Evolutionary conservation across 2,888 invertebrate genomes (phyloP).

Genomic region (Aleiodes alternator): DNA sequence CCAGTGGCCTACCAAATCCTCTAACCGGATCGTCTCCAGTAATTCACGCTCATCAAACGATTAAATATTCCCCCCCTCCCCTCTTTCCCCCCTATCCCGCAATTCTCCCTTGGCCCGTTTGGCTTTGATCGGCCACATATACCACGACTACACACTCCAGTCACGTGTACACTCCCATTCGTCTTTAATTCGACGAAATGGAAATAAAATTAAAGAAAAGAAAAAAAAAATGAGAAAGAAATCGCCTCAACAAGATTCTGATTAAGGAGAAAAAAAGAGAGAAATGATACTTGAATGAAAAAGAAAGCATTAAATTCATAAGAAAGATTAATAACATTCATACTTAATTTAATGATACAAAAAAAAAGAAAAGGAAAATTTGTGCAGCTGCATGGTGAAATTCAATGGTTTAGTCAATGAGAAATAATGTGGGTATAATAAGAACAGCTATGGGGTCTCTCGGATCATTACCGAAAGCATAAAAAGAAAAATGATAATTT

Average conservation of each 20-base stretch:
- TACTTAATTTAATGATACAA: not conserved
- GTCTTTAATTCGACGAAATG: not conserved
- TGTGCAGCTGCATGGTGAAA: not conserved
- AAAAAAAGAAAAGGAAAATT: not conserved
- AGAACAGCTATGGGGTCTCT: not conserved
- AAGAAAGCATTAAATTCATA: not conserved
- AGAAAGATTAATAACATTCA: conserved; percentile 4
- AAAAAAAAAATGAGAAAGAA: not conserved
- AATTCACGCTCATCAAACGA: conserved; percentile 4
- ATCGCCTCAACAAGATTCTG: conserved; percentile 1
- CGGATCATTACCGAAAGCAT: not conserved
- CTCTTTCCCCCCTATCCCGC: no score
- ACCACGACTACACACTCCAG: not conserved
- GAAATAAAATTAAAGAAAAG: not conserved
- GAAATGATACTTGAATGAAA: not conserved
- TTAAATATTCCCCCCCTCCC: not conserved
- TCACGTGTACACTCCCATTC: not conserved
- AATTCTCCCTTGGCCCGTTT: no score
- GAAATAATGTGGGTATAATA: not conserved
- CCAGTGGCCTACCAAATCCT: conserved; percentile 12
- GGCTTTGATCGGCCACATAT: conserved; percentile 1
- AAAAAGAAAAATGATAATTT: not conserved
- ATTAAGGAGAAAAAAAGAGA: not conserved
- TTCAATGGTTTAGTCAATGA: not conserved
- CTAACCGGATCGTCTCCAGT: not conserved